phyloP scores from a whole-genome alignment of 2,113 vertebrate species.

The Oreocharis arfaki region DNA sequence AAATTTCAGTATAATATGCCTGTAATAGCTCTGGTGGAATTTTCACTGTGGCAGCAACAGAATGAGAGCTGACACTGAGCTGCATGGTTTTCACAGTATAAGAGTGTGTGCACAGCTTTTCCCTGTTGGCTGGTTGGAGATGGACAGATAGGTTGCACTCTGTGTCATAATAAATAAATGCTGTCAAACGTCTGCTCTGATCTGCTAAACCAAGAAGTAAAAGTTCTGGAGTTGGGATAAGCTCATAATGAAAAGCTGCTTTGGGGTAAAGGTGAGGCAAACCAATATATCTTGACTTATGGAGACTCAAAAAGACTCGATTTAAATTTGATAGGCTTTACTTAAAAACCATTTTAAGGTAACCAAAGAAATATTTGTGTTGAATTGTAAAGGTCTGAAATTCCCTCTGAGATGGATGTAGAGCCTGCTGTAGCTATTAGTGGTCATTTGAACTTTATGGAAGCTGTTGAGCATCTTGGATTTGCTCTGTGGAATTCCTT shows the following conservation, averaged over 20 bases:
- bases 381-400: not conserved
- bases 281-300: accelerated
- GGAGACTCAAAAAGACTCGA: not conserved
- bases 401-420: not conserved
- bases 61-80: not conserved
- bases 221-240: not conserved
- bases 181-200: not conserved
- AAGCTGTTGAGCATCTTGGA: not conserved
- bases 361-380: not conserved
- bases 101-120: not conserved
- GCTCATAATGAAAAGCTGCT: not conserved
- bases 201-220: not conserved
- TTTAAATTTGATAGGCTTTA: not conserved
- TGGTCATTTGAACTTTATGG: not conserved
- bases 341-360: not conserved
- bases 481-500: not conserved
- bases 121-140: not conserved
- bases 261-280: not conserved
- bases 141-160: not conserved
- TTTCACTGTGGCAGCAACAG: not conserved
- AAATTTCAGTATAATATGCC: not conserved
- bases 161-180: not conserved
- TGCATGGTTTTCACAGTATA: accelerated
- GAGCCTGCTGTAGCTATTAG: not conserved
- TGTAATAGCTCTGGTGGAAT: not conserved